Percentiles rank a stretch among this genome's conserved stretches.
Conservation (phyloP, 2,113 vertebrate genomes). For the Ploceus nigricollis region DNA sequence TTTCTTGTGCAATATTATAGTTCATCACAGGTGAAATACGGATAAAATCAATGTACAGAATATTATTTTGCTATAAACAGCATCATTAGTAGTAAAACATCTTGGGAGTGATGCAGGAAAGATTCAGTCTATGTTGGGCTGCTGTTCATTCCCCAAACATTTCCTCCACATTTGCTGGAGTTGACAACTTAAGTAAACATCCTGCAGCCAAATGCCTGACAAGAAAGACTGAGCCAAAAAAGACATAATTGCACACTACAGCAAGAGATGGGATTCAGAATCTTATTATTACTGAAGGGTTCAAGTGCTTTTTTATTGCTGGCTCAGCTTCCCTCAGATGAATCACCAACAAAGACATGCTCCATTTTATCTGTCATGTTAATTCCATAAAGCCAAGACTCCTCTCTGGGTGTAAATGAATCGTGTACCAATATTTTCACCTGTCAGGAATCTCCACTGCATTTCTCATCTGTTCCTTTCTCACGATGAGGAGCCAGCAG, state of each 20-base stretch:
- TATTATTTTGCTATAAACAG: slow-evolving; percentile 51
- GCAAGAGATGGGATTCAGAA: not conserved
- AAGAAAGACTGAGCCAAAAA: slow-evolving; percentile 19
- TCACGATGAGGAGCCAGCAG: not conserved
- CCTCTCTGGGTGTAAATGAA: not conserved
- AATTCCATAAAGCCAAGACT: not conserved
- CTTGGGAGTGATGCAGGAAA: slow-evolving; percentile 6
- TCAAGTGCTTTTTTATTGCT: slow-evolving; percentile 6
- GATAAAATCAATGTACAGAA: slow-evolving; percentile 66
- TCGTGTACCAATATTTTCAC: not conserved
- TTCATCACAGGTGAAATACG: slow-evolving; percentile 18
- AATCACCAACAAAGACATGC: not conserved
- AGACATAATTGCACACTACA: not conserved
- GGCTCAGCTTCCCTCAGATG: not conserved
- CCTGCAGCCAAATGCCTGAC: not conserved
- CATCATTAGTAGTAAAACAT: slow-evolving; percentile 40
- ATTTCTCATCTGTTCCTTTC: not conserved
- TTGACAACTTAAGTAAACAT: slow-evolving; percentile 8
- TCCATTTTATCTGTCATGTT: not conserved
- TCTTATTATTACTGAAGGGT: not conserved
- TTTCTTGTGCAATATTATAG: slow-evolving; percentile 37
- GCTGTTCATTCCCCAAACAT: slow-evolving; percentile 20
- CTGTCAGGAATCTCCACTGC: not conserved
- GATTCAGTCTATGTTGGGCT: not conserved
- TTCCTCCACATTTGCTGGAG: slow-evolving; percentile 41